These are phyloP conservation scores for Brachionus rubens DNA, from an alignment of 1,140 invertebrate genomes.

Conservation along the genomic window DNA sequence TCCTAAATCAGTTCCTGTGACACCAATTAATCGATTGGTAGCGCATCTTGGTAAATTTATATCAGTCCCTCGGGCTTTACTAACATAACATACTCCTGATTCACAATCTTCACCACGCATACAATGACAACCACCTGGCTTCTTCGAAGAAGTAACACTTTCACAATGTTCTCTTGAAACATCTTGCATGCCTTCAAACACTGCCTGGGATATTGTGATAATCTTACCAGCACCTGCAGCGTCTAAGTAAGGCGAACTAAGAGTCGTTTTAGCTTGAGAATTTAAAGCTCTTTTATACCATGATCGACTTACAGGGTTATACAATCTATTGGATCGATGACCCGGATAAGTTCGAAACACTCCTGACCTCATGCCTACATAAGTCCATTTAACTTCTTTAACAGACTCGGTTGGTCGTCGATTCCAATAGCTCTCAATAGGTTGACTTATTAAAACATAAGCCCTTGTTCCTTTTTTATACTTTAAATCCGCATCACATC, in stretches of 20 bases:
- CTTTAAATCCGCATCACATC: constrained; percentile 54
- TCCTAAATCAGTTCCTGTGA: constrained; percentile 61
- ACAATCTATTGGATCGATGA: constrained; percentile 58
- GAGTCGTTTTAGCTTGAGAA: constrained; percentile 59
- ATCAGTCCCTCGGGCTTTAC: constrained; percentile 54
- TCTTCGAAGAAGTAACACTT: constrained; percentile 50
- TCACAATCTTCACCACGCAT: constrained; percentile 48
- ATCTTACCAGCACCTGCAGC: constrained; percentile 62
- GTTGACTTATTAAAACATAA: constrained; percentile 60
- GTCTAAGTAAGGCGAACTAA: constrained; percentile 62
- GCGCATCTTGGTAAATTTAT: constrained; percentile 57
- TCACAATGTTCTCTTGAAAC: constrained; percentile 55
- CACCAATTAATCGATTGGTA: constrained; percentile 61
- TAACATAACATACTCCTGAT: constrained; percentile 58
- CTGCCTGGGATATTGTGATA: constrained; percentile 61
- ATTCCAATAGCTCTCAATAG: constrained; percentile 60
- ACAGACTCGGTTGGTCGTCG: constrained; percentile 57
- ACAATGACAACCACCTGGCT: constrained; percentile 59
- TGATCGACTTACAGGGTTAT: constrained; percentile 60
- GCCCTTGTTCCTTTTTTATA: constrained; percentile 52
- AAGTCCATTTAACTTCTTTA: constrained; percentile 61
- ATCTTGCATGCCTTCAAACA: constrained; percentile 61
- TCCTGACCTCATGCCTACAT: constrained; percentile 61
- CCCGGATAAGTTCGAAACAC: constrained; percentile 62
- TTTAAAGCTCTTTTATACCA: constrained; percentile 60